phyloP scores from a whole-genome alignment of 2,113 vertebrate species.

The Archilochus colubris region DNA sequence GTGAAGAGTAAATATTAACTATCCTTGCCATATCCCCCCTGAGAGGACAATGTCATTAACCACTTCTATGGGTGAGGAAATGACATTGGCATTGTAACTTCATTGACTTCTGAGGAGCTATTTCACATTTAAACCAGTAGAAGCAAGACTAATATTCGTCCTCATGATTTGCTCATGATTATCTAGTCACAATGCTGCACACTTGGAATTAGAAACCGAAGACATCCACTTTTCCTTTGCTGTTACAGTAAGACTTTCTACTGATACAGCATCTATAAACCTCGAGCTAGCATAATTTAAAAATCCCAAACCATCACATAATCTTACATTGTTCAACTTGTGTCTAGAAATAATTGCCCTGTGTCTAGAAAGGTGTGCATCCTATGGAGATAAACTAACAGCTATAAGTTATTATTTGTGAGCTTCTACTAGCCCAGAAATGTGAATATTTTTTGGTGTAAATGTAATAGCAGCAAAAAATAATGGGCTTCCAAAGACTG shows the following conservation, averaged over 20 bases:
- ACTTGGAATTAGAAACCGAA: not conserved
- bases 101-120: not conserved
- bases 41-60: constrained; percentile 21
- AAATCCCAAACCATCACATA: not conserved
- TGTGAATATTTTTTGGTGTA: constrained; percentile 19
- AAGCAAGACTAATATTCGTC: not conserved
- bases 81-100: not conserved
- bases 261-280: not conserved
- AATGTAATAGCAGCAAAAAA: constrained; percentile 55
- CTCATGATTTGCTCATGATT: not conserved
- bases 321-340: not conserved
- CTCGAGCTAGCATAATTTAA: not conserved
- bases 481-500: not conserved
- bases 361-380: constrained; percentile 17
- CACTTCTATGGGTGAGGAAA: not conserved
- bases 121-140: not conserved
- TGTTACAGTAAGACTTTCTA: not conserved
- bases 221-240: not conserved
- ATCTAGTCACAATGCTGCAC: not conserved
- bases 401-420: constrained; percentile 38
- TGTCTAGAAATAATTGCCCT: not conserved
- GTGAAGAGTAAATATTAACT: not conserved
- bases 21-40: not conserved
- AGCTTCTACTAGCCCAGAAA: constrained; percentile 45
- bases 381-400: constrained; percentile 57